Percentiles rank a stretch among this genome's conserved stretches.
phyloP scores from a whole-genome alignment of 2,888 invertebrate species.

The Tenthredo distinguenda region DNA sequence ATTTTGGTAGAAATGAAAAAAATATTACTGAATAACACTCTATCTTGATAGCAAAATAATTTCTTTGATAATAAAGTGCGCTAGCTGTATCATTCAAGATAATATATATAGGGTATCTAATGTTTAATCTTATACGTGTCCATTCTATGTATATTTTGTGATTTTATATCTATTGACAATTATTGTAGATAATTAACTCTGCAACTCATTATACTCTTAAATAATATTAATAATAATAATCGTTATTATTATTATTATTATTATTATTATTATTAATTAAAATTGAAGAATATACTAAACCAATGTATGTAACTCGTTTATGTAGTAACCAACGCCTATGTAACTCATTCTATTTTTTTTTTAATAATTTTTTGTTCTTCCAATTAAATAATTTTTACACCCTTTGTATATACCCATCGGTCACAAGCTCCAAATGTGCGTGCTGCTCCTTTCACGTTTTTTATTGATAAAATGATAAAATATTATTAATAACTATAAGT shows the following conservation, averaged over 20 bases:
- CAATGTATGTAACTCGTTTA: conserved; percentile 50
- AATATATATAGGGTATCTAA: conserved; percentile 48
- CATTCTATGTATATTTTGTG: conserved; percentile 78
- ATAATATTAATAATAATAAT: conserved; percentile 67
- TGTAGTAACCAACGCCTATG: conserved; percentile 70
- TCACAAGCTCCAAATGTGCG: conserved; percentile 13
- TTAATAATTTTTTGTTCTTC: conserved; percentile 44
- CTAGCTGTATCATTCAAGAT: conserved; percentile 47
- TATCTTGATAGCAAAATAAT: conserved; percentile 17
- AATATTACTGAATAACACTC: not conserved
- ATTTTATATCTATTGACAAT: conserved; percentile 76
- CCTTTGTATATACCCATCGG: conserved; percentile 40
- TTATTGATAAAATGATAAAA: conserved; percentile 7
- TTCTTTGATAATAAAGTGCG: conserved; percentile 29
- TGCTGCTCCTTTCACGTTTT: conserved; percentile 5
- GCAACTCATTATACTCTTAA: conserved; percentile 73
- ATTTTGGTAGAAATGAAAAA: conserved; percentile 34
- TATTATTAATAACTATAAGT: conserved; percentile 42
- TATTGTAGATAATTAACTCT: conserved; percentile 77
- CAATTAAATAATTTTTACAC: conserved; percentile 26
- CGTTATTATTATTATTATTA: conserved; percentile 54
- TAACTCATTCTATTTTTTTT: conserved; percentile 61
- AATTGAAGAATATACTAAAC: conserved; percentile 62
- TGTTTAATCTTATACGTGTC: conserved; percentile 63
- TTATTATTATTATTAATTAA: conserved; percentile 62